Base-by-base conservation (phyloP, 1,140 invertebrate genomes). In the Ips typographus region DNA sequence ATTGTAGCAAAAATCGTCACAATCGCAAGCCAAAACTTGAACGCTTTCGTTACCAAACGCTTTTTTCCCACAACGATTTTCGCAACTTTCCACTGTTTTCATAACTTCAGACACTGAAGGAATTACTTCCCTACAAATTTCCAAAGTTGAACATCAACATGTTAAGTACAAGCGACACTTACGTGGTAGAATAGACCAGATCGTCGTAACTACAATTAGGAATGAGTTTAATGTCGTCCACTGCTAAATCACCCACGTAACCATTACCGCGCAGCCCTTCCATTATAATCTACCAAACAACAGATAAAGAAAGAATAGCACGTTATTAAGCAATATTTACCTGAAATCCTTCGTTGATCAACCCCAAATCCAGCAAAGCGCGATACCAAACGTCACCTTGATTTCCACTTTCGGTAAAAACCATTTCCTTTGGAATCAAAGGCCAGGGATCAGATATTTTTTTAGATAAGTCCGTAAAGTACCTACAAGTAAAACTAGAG, bases 161-260 rank as follows among this genome's bases (percentile, higher is more conserved):
- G 3, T 3, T 49, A 4, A 62, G 7, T 38, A 1, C 2, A 56
- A 22, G n/a, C 36, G 1, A 53, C 44, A 71, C 68, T 76, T 71
- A 77, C 75, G 72, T 77, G 49, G 71, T 74, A 38, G 73, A 72
- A 1, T 71, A 55, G 2, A 41, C 47, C 39, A 66, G 56, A 43
- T 77, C 73, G 42, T 71, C 70, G 36, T 55, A 49, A 7, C 6
- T 49, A 69, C 79, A 80, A 63, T 75, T 72, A 41, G 69, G 58
- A n/a, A 76, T 75, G 4, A 80, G 55, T 70, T 69, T 70, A 1
- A 92, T 83, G 76, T 93, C 91, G 76, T 93, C 91, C 4, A 93
- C 84, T 0, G 90, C 90, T 42, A 90, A 90, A 72, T 92, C 91
- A 64, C 91, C 91, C 1, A 87, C 84, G 74, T 87, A 91, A 68